Percentiles rank a stretch among this genome's conserved stretches.
Evolutionary conservation across 1,140 invertebrate genomes (phyloP).

Genomic region (Zaprionus nigranus): DNA sequence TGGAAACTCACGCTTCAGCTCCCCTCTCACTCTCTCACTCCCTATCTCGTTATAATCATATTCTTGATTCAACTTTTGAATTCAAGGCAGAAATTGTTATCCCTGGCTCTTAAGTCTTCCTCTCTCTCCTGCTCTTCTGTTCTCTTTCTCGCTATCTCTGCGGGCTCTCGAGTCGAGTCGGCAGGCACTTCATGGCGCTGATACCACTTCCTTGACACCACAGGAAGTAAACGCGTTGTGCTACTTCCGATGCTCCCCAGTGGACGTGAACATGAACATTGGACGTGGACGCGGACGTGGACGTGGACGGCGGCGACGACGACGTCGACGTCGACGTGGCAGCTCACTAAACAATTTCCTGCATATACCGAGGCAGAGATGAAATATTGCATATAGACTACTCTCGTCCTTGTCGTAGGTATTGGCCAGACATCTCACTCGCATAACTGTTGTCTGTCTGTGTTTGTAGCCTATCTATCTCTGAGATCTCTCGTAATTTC

Average conservation of each 20-base stretch:
- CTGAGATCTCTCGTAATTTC: slow-evolving; percentile 61
- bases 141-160: neutral
- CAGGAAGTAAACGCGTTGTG: slow-evolving; percentile 71
- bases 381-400: slow-evolving; percentile 4
- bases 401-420: neutral
- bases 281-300: neutral
- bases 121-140: neutral
- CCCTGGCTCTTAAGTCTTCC: neutral
- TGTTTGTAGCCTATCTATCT: slow-evolving; percentile 15
- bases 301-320: too few relatives aligned
- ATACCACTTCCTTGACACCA: slow-evolving; percentile 72
- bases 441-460: slow-evolving; percentile 10
- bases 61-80: slow-evolving; percentile 19
- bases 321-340: slow-evolving; percentile 3
- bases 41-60: neutral
- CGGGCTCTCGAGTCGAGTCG: slow-evolving; percentile 19
- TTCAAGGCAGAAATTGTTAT: slow-evolving; percentile 26
- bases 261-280: neutral
- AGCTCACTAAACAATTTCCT: slow-evolving; percentile 80
- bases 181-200: slow-evolving; percentile 34
- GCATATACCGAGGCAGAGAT: slow-evolving; percentile 50
- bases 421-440: slow-evolving; percentile 10
- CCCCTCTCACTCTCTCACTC: neutral
- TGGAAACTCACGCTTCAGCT: neutral
- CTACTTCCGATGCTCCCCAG: slow-evolving; percentile 56